Conservation (phyloP, 2,888 invertebrate species). For the Sesia apiformis region DNA sequence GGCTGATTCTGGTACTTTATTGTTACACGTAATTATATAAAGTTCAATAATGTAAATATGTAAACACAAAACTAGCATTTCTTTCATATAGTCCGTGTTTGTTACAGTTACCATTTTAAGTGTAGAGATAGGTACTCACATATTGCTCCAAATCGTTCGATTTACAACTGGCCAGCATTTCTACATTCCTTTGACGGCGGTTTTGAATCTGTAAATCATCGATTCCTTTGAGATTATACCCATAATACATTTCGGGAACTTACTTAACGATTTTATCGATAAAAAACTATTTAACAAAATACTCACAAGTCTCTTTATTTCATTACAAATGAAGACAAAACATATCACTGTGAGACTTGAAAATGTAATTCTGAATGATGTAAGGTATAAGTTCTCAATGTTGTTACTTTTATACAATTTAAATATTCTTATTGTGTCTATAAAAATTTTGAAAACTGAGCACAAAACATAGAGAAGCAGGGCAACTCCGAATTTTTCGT, state of each 20-base stretch:
- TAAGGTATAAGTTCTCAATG: background rate
- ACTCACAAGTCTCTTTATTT: background rate
- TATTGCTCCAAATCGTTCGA: background rate
- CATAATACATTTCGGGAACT: too few relatives aligned
- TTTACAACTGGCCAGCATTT: background rate
- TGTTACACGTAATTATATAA: too few relatives aligned
- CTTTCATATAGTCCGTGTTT: too few relatives aligned
- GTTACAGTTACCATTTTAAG: too few relatives aligned
- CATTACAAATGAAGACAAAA: background rate
- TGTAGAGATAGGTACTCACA: background rate
- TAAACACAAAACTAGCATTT: too few relatives aligned
- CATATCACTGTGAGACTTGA: background rate
- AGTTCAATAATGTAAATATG: too few relatives aligned
- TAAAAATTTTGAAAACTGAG: background rate
- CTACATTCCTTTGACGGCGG: background rate
- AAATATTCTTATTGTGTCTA: background rate
- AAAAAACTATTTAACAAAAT: background rate
- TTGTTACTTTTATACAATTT: background rate
- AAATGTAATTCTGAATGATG: background rate
- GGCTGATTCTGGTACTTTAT: too few relatives aligned
- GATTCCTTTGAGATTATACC: too few relatives aligned
- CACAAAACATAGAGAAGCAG: background rate
- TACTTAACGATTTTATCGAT: too few relatives aligned
- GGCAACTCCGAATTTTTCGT: background rate
- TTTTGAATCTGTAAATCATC: background rate